Base-by-base conservation (phyloP, 1,140 invertebrate genomes). In the Drosophila ogumai region DNA sequence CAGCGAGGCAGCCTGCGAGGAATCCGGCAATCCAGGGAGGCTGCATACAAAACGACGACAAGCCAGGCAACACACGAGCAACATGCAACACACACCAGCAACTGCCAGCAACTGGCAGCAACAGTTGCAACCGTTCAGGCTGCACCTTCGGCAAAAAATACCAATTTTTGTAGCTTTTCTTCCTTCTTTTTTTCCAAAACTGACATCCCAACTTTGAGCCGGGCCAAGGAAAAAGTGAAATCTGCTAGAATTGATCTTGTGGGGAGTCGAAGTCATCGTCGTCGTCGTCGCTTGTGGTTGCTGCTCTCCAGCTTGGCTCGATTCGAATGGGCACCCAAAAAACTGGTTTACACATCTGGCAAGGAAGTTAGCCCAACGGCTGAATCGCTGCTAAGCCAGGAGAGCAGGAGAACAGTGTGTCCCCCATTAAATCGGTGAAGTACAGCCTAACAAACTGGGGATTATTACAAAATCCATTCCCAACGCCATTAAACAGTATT, bases 201-300 rank as follows among this genome's bases (percentile, higher is more conserved):
- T 81, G 82, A 86, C 82, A 86, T 68, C 78, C 69, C 66, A 55
- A 77, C 77, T 78, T 75, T 67, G 66, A 81, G 75, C 60, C 60
- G 58, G 78, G 69, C 60, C 28, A 64, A 54, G 66, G 60, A 86
- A 88, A 87, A 90, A 90, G 85, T 90, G 85, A 90, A 90, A 90
- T 90, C 85, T 81, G 85, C 85, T 90, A 90, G 85, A 90, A 90
- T 90, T 90, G 86, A 90, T 90, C 85, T 77, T 77, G 74, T 90
- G 86, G 85, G 86, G 85, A 90, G 85, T 88, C 81, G 68, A 79
- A 74, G 82, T 72, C 75, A 41, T 79, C 46, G 71, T 54, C 59
- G 55, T 59, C 49, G 49, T 46, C 34, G 57, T 17, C 50, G 61
- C 28, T 65, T 72, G 67, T 32, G 69, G 69, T 72, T 54, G 55